These are phyloP conservation scores for Mythimna lalbum DNA, from an alignment of 2,888 invertebrate genomes.

Conservation along the genomic window DNA sequence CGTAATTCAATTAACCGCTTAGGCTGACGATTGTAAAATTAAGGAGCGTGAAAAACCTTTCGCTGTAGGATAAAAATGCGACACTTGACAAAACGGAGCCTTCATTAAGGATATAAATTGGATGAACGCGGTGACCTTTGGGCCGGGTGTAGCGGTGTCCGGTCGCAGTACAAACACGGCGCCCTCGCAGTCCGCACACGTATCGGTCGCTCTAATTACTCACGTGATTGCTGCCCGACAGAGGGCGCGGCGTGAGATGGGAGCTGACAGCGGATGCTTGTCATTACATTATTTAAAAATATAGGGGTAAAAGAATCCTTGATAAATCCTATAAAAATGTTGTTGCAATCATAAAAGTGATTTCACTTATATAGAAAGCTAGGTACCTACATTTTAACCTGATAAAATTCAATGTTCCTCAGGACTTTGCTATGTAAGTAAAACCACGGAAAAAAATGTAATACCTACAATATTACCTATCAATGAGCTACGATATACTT, in stretches of 20 bases:
- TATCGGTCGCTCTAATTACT: slow-evolving; percentile 72
- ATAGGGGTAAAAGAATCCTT: background rate
- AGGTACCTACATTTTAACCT: background rate
- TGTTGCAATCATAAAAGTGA: background rate
- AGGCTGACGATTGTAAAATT: slow-evolving; percentile 53
- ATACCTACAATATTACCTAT: too few relatives aligned
- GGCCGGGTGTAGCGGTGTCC: slow-evolving; percentile 10
- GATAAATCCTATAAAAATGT: background rate
- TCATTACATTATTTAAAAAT: background rate
- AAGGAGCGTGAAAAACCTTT: slow-evolving; percentile 57
- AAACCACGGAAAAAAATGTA: background rate
- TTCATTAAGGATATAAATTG: slow-evolving; percentile 64
- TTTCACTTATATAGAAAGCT: background rate
- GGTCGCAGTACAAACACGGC: slow-evolving; percentile 38
- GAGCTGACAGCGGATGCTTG: slow-evolving; percentile 15
- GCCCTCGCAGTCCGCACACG: slow-evolving; percentile 68
- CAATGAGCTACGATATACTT: background rate
- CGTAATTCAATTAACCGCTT: slow-evolving; percentile 61
- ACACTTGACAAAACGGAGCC: slow-evolving; percentile 62
- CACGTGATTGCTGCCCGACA: slow-evolving; percentile 68
- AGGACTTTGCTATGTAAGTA: background rate
- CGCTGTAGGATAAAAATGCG: slow-evolving; percentile 60
- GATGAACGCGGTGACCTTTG: slow-evolving; percentile 55
- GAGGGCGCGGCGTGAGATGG: slow-evolving; percentile 14
- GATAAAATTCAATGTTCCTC: background rate